Conservation (phyloP, 2,888 invertebrate genomes). For the Lathronympha strigana region DNA sequence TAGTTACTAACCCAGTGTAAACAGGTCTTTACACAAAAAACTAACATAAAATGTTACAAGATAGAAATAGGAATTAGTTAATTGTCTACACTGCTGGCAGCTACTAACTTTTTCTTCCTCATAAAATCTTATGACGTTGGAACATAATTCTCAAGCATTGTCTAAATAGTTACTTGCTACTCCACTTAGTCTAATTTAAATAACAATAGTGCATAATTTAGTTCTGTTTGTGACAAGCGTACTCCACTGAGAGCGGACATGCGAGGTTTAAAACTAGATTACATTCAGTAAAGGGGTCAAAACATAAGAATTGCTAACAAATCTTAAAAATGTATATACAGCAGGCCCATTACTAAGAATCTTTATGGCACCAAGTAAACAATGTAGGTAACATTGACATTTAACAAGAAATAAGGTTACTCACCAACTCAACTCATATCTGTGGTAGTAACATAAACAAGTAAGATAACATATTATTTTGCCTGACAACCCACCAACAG, state of each 20-base stretch:
- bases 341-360: conserved; percentile 52
- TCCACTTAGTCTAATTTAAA: conserved; percentile 23
- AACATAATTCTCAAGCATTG: conserved; percentile 25
- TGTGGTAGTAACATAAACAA: conserved; percentile 22
- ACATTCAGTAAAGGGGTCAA: conserved; percentile 19
- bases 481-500: conserved; percentile 54
- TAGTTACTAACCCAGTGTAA: conserved; percentile 6
- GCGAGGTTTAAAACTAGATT: conserved; percentile 21
- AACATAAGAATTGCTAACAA: conserved; percentile 27
- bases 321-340: conserved; percentile 39
- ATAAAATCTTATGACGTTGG: conserved; percentile 16
- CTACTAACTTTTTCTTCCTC: conserved; percentile 13
- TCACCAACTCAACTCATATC: conserved; percentile 33
- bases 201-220: conserved; percentile 25
- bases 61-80: conserved; percentile 3
- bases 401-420: conserved; percentile 38
- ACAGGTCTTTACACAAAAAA: neutral
- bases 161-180: conserved; percentile 25
- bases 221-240: conserved; percentile 23
- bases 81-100: conserved; percentile 20
- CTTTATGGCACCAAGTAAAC: conserved; percentile 67
- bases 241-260: neutral
- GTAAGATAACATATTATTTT: conserved; percentile 32
- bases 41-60: neutral
- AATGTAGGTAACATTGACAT: conserved; percentile 44